These are phyloP conservation scores for Dromas ardeola DNA, from an alignment of 2,113 vertebrate genomes.

Conservation along the genomic window DNA sequence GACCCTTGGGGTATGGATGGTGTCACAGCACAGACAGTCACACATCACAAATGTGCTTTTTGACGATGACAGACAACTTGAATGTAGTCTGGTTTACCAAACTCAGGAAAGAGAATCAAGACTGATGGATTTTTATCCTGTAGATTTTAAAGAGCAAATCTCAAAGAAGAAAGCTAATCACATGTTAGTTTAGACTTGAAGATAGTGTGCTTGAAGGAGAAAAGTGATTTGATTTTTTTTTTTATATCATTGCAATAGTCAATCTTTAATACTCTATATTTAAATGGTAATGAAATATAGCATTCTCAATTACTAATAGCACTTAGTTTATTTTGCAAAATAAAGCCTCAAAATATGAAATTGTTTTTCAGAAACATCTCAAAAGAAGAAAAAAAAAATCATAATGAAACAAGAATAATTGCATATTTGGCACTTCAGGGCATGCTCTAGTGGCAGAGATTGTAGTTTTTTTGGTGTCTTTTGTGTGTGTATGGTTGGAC, in stretches of 20 bases:
- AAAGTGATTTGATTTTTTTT: background rate
- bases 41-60: background rate
- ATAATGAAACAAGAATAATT: background rate
- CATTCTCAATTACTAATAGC: background rate
- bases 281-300: background rate
- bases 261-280: background rate
- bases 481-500: no score
- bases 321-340: background rate
- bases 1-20: background rate
- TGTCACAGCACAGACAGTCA: background rate
- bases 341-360: background rate
- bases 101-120: background rate
- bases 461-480: no score
- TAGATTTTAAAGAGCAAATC: background rate
- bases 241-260: background rate
- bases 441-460: no score
- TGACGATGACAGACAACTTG: background rate
- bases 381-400: background rate
- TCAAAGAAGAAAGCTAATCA: background rate
- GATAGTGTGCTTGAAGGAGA: background rate
- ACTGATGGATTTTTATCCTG: background rate
- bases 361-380: background rate
- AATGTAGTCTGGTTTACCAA: background rate
- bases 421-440: no score
- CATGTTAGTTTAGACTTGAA: background rate